Evolutionary conservation across 2,113 vertebrate genomes (phyloP), one percentile per base, ranked within the genome.

Genomic region (Vanacampus margaritifer): DNA sequence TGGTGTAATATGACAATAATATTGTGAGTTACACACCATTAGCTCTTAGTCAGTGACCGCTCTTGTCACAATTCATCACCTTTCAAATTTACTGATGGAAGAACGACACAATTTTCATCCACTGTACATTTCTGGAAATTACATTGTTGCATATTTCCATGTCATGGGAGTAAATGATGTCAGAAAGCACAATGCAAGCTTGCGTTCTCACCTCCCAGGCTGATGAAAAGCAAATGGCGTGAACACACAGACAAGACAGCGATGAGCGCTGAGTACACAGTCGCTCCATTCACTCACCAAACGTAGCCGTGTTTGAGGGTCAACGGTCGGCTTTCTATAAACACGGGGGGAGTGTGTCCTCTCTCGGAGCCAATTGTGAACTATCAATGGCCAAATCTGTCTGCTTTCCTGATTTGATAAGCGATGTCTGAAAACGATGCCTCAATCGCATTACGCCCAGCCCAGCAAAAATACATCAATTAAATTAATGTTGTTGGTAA

Each of bases 191-290:
- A 71, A 65, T 68, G 72, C 61, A 5, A 50, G 54, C 17, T 58
- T 28, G 53, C 45, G 43, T 57, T 64, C 12, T 6, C 65, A 58
- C 70, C 74, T 78, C 65, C 61, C 41, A 1, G 50, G 82, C 76
- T 86, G 73, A 85, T 84, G 72, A 79, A 87, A 82, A 53, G 69
- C 80, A 81, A 88, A 88, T 75, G 81, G 39, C 68, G 39, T 60
- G 68, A 75, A 66, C 72, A 78, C 76, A 81, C 76, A 74, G 72
- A 63, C 65, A 39, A 36, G 24, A 35, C 81, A 65, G 70, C 28
- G 23, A 43, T 48, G 79, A 72, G 71, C 58, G 66, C 81, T 77
- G 78, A 84, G 67, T 70, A 79, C 76, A 77, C 76, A 84, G n/a
- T 54, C 64, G 68, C 53, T 68, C 77, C 72, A 65, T 80, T 72